These are phyloP conservation scores for Cyprinodon tularosa DNA, from an alignment of 2,113 vertebrate genomes.

Conservation along the genomic window DNA sequence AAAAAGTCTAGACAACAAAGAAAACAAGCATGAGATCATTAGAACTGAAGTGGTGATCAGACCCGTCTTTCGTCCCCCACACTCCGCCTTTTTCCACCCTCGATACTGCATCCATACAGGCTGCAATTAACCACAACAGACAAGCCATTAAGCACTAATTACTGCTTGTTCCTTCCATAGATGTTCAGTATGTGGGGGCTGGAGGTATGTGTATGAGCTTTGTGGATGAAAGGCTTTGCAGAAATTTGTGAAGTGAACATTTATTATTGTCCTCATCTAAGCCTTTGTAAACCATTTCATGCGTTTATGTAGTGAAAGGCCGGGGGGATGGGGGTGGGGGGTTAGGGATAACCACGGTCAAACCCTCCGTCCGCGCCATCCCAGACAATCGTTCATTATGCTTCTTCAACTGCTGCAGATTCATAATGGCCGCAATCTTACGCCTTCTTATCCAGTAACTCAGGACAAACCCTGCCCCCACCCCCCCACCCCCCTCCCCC, in stretches of 20 bases:
- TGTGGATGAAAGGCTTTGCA: not conserved
- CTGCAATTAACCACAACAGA: conserved; percentile 77
- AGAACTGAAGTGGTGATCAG: conserved; percentile 21
- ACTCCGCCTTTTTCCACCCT: conserved; percentile 5
- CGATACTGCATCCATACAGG: conserved; percentile 49
- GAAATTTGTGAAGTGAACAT: not conserved
- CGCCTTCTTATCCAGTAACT: conserved; percentile 17
- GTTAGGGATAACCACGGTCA: conserved; percentile 4
- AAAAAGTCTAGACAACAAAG: not conserved
- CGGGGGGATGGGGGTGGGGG: not conserved
- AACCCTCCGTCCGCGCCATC: conserved; percentile 1
- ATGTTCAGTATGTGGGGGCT: conserved; percentile 51
- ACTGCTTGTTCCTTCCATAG: conserved; percentile 64
- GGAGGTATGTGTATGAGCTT: not conserved
- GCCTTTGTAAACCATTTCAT: not conserved
- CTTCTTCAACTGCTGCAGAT: conserved; percentile 40
- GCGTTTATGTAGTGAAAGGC: conserved; percentile 3
- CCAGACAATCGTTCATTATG: conserved; percentile 59
- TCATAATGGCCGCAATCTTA: conserved; percentile 61
- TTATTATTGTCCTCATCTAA: not conserved
- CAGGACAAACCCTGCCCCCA: not conserved
- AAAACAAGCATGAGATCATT: conserved; percentile 26
- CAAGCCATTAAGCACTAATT: conserved; percentile 71
- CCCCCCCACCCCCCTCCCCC: too few relatives aligned
- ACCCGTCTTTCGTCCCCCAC: conserved; percentile 5